Base-by-base conservation (phyloP, 2,888 invertebrate genomes). In the Drosophila diplacantha region DNA sequence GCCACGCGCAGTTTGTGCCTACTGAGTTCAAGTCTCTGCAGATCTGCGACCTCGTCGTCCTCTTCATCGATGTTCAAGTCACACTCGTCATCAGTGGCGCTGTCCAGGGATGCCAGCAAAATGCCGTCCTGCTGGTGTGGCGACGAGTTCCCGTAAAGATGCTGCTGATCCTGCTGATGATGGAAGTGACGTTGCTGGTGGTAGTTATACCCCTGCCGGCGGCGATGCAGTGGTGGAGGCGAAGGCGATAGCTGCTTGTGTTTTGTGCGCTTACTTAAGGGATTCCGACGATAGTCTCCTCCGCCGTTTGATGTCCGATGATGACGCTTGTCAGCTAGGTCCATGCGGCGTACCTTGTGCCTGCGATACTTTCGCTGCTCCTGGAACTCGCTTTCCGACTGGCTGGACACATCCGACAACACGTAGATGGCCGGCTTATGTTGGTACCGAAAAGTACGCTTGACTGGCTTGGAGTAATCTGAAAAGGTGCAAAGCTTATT, bases 1-100 rank as follows among this genome's bases (percentile, higher is more conserved):
- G 87, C 87, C 18, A 84, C 68, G 2, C 85, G 80, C 37, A 87
- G 62, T 46, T 86, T 83, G 37, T 83, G 79, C 3, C 87, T 73
- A 66, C 82, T 86, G 14, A 86, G 49, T 6, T 75, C 70, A 4
- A 73, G 69, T 3, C 66, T 58, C 9, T 72, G 70, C 7, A 77
- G 54, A 3, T 66, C 73, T 8, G 72, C 16, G 9, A 73, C 6
- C 11, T 49, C 66, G 7, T 54, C 74, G 5, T 63, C 68, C 3
- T 72, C 69, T 29, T 67, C 62, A 29, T 71, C 71, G 20, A 43
- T 52, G 43, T 67, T 74, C 26, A 67, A 11, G 6, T 71, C 82
- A 20, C 66, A 71, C 31, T 80, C 72, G 43, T 71, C 75, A 1
- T 83, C 78, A 3, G 73, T 60, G 11, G 55, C 39, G 12, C 74